Evolutionary conservation across 2,113 vertebrate species (phyloP), one percentile per base, ranked within the genome.

Genomic region (Geococcyx californianus): DNA sequence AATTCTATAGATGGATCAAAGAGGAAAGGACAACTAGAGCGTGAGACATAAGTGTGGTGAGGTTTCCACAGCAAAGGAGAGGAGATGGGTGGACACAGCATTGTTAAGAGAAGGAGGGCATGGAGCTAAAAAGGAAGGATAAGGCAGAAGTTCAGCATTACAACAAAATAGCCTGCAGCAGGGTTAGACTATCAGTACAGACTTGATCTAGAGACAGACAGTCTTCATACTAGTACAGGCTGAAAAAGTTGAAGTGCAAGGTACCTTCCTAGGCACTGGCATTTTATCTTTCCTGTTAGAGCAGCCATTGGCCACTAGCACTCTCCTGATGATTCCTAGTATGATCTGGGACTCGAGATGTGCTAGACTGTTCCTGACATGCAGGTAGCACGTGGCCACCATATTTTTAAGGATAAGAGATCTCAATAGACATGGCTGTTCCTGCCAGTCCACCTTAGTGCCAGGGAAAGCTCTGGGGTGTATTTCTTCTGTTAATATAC

Each of bases 391-490:
- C 4, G 8, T 11, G n/a, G 28, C 19, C 36, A 58, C 6, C 16
- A 1, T 29, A 16, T 52, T 83, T 31, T 60, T 59, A 83, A 84
- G n/a, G 21, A 7, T 49, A 34, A 73, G 42, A 67, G 40, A 79
- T 42, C 40, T 74, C 1, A 0, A 36, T 3, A 51, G 84, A 44
- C 7, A n/a, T 0, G 1, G n/a, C 25, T 56, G 33, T 67, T 72
- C 25, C 58, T 68, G 47, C 40, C 34, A 52, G 33, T 17, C 55
- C 12, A 29, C 31, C 44, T 70, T 68, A 42, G n/a, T 69, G n/a
- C 23, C 38, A 58, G 26, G 49, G 16, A 47, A 52, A 63, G n/a
- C 21, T 59, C 73, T 2, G 0, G 31, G 19, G 10, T 56, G 7
- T 38, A 47, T 63, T 68, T 74, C 36, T 17, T 80, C 66, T 1